phyloP scores from a whole-genome alignment of 2,888 invertebrate genomes.

The Sphecodes monilicornis region DNA sequence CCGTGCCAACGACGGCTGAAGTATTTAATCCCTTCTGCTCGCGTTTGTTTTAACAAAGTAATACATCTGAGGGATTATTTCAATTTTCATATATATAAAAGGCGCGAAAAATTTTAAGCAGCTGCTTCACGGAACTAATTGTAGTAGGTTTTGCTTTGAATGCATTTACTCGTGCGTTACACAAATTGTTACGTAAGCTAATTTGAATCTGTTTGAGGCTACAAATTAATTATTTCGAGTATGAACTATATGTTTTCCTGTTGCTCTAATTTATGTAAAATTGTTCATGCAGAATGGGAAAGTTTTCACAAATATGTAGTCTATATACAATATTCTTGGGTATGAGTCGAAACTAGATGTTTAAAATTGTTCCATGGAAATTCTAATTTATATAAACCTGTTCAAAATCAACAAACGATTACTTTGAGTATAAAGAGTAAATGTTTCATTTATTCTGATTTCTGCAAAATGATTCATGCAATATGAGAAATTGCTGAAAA shows the following conservation, averaged over 20 bases:
- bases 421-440: background rate
- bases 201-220: background rate
- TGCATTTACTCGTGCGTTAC: accelerated
- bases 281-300: background rate
- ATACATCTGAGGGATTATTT: background rate
- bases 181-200: background rate
- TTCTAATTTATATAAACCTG: no score
- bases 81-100: background rate
- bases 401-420: no score
- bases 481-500: no score
- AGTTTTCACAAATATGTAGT: background rate
- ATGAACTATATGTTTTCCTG: background rate
- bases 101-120: background rate
- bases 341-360: background rate
- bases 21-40: background rate
- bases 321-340: background rate
- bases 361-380: background rate
- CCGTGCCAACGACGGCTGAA: background rate
- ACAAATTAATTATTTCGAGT: background rate
- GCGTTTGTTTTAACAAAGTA: background rate
- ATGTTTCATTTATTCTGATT: background rate
- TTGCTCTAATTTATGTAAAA: background rate
- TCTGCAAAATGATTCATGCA: no score
- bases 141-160: background rate
- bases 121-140: background rate